Percentiles rank a stretch among this genome's conserved stretches.
phyloP scores from a whole-genome alignment of 2,113 vertebrate genomes.

The Bettongia penicillata region DNA sequence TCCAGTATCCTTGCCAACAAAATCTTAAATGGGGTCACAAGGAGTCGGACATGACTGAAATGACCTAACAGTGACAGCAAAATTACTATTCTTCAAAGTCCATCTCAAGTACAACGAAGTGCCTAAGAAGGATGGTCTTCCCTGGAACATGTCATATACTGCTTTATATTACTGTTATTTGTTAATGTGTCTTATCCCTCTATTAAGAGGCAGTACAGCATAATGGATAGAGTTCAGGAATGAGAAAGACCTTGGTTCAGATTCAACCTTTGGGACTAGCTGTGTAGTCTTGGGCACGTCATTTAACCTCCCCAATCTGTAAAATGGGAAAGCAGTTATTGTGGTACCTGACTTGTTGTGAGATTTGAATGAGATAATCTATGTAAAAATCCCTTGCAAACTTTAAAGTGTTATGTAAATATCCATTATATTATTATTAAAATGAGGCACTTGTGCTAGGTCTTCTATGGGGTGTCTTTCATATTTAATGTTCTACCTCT shows the following conservation, averaged over 20 bases:
- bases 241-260: not conserved
- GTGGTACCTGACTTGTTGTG: not conserved
- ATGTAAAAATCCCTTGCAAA: not conserved
- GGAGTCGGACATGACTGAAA: no score
- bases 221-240: not conserved
- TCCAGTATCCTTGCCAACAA: no score
- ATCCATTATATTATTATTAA: not conserved
- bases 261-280: not conserved
- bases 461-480: not conserved
- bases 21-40: no score
- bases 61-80: not conserved
- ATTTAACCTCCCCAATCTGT: not conserved
- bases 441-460: not conserved
- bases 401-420: not conserved
- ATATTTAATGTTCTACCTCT: conserved; percentile 20
- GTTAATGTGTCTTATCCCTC: not conserved
- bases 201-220: not conserved
- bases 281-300: not conserved
- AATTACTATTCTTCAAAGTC: not conserved
- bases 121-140: not conserved
- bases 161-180: not conserved
- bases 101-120: not conserved
- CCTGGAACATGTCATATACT: not conserved
- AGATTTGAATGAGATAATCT: not conserved
- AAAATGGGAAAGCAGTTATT: not conserved